phyloP scores from a whole-genome alignment of 2,888 invertebrate species.

The Synergus gifuensis region DNA sequence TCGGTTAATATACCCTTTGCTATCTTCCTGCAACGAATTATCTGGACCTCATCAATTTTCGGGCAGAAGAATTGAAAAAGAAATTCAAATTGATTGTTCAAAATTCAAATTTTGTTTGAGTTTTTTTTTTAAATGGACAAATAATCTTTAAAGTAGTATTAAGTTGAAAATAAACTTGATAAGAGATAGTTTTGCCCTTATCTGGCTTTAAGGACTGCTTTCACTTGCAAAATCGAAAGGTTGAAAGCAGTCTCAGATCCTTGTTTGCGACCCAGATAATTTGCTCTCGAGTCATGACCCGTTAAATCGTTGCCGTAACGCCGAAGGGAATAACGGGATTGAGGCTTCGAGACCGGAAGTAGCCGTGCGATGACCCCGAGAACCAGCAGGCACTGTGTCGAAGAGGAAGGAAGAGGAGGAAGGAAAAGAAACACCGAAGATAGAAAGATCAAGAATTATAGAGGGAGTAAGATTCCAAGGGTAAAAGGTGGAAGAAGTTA shows the following conservation, averaged over 20 bases:
- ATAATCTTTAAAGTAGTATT: not conserved
- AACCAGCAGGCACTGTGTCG: conserved; percentile 53
- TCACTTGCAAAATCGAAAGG: conserved; percentile 24
- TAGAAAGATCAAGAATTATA: conserved; percentile 33
- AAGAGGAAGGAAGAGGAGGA: conserved; percentile 73
- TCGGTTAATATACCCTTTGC: conserved; percentile 10
- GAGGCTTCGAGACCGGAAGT: conserved; percentile 60
- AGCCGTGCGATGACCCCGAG: conserved; percentile 61
- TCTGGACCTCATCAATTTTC: not conserved
- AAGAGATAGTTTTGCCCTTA: not conserved
- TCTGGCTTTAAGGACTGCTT: not conserved
- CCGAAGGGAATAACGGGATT: conserved; percentile 58
- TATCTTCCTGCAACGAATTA: conserved; percentile 28
- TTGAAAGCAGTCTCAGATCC: conserved; percentile 29
- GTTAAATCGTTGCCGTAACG: conserved; percentile 38
- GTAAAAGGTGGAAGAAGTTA: conserved; percentile 1
- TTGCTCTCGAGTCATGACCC: conserved; percentile 52
- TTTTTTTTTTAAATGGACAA: too few species aligned
- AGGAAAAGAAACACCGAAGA: conserved; percentile 75
- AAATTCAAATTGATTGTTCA: too few species aligned
- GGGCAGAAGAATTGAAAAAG: not conserved
- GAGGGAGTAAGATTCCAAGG: conserved; percentile 16
- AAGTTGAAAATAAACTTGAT: not conserved
- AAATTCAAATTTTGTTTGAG: too few species aligned
- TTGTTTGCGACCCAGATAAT: conserved; percentile 40